A percentile compares a stretch with the other conserved stretches of the same genome.
Evolutionary conservation across 2,113 vertebrate species (phyloP).

Genomic region (Notarius lentiginosus): DNA sequence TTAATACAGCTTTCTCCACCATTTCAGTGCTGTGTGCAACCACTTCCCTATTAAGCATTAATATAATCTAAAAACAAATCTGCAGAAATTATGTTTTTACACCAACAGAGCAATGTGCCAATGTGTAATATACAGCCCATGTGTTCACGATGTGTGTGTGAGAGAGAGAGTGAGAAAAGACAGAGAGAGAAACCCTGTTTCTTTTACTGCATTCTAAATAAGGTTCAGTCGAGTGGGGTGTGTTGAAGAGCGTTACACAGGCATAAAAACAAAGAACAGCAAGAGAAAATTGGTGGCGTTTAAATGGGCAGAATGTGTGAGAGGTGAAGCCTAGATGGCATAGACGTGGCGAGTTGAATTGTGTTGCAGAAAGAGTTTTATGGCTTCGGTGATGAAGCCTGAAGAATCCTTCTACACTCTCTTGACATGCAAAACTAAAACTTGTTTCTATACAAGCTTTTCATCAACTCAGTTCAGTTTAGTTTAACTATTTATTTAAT

Average conservation of each 20-base stretch:
- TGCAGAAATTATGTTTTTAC: constrained; percentile 12
- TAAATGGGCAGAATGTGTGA: not conserved
- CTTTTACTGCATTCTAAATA: constrained; percentile 22
- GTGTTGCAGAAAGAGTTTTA: not conserved
- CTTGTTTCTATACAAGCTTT: not conserved
- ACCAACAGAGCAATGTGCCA: constrained; percentile 22
- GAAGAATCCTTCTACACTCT: not conserved
- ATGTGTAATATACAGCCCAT: constrained; percentile 12
- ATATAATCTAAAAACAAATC: constrained; percentile 19
- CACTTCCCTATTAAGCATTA: not conserved
- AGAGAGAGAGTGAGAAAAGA: not conserved
- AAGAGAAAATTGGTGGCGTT: not conserved
- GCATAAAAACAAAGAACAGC: constrained; percentile 2
- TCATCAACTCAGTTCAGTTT: not conserved
- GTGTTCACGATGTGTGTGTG: not conserved
- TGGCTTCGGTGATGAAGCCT: not conserved
- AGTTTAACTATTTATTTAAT: no score
- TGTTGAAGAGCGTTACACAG: constrained; percentile 23
- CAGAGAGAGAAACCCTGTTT: not conserved
- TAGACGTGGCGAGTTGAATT: not conserved
- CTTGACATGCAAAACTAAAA: not conserved
- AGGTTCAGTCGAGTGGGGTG: not conserved
- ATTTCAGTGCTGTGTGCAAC: not conserved
- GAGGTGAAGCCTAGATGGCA: not conserved
- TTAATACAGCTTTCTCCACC: constrained; percentile 6